Conservation (phyloP, 2,113 vertebrate species). For the Urocynchramus pylzowi region DNA sequence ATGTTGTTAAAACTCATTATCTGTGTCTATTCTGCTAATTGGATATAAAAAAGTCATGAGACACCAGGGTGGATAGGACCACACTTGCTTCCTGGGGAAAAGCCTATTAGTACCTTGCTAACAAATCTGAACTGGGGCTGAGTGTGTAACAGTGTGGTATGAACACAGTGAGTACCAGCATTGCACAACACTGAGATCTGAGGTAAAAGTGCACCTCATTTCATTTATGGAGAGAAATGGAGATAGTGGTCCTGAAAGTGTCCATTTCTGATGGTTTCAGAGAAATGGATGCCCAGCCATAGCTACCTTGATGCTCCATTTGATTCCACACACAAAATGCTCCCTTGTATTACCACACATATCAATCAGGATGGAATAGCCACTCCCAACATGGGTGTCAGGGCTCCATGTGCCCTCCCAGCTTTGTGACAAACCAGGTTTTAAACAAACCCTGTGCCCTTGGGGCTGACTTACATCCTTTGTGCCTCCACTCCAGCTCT, state of each 20-base stretch:
- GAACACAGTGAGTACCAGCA: neutral
- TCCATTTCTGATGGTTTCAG: neutral
- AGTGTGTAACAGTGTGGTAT: neutral
- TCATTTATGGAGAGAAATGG: neutral
- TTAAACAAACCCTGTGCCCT: neutral
- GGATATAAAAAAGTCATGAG: neutral
- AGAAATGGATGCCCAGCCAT: neutral
- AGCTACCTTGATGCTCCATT: neutral
- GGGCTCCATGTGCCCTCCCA: neutral
- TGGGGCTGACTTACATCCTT: neutral
- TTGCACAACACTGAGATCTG: neutral
- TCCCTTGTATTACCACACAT: neutral
- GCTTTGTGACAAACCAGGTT: neutral
- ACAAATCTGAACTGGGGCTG: neutral
- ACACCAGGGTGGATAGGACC: neutral
- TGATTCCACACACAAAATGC: neutral
- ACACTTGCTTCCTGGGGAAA: neutral
- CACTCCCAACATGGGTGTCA: neutral
- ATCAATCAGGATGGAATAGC: neutral
- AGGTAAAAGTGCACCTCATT: neutral
- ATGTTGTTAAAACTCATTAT: neutral
- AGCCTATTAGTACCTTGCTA: neutral
- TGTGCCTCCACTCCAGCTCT: neutral
- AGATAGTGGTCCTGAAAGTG: neutral
- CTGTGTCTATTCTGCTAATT: neutral